phyloP scores from a whole-genome alignment of 2,888 invertebrate species.

The Drosophila mimetica region DNA sequence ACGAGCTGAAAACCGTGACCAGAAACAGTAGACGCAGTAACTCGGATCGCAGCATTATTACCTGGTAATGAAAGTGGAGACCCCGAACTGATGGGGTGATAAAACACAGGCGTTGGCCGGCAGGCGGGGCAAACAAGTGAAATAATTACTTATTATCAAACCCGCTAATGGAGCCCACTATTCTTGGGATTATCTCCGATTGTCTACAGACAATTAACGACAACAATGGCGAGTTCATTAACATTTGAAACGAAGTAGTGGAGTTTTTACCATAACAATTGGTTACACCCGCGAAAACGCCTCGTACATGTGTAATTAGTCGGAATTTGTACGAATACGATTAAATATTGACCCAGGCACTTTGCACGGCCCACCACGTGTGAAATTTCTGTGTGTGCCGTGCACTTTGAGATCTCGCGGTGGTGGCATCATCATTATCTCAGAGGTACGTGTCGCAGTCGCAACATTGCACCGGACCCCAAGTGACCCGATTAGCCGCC shows the following conservation, averaged over 20 bases:
- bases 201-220: slow-evolving; percentile 32
- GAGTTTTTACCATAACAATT: neutral
- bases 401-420: slow-evolving; percentile 52
- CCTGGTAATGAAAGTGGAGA: slow-evolving; percentile 40
- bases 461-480: slow-evolving; percentile 27
- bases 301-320: slow-evolving; percentile 27
- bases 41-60: slow-evolving; percentile 7
- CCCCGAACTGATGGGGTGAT: slow-evolving; percentile 34
- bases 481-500: slow-evolving; percentile 38
- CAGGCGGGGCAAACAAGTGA: slow-evolving; percentile 1
- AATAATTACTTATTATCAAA: slow-evolving; percentile 18
- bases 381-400: slow-evolving; percentile 5
- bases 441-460: slow-evolving; percentile 12
- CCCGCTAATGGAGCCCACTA: slow-evolving; percentile 4
- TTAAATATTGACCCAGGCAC: slow-evolving; percentile 32
- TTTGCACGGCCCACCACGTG: slow-evolving; percentile 26
- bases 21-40: slow-evolving; percentile 14
- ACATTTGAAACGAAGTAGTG: slow-evolving; percentile 29
- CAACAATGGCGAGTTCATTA: slow-evolving; percentile 33
- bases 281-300: slow-evolving; percentile 1
- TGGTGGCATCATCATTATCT: slow-evolving; percentile 34
- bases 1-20: slow-evolving; percentile 20
- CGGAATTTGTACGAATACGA: slow-evolving; percentile 27
- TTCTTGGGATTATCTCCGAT: slow-evolving; percentile 25
- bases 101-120: slow-evolving; percentile 15